phyloP scores from a whole-genome alignment of 2,113 vertebrate species.

The Corythornis cristatus region DNA sequence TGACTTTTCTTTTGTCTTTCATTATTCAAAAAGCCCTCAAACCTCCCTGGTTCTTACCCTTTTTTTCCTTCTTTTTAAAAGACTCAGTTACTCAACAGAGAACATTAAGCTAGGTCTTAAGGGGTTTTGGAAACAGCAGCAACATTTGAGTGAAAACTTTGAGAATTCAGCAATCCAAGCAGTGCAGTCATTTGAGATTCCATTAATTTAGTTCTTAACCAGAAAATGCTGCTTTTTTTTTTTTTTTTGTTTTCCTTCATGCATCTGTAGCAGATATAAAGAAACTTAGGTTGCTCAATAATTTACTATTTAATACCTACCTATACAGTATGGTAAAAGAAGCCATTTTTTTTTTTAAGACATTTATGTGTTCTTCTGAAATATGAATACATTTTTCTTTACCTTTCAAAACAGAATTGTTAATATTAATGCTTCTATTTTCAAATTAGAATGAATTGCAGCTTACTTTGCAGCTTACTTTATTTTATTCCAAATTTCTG shows the following conservation, averaged over 20 bases:
- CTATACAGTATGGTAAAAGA: constrained; percentile 10
- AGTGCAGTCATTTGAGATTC: neutral
- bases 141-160: constrained; percentile 18
- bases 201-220: constrained; percentile 38
- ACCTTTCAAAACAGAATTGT: neutral
- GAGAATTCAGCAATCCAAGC: neutral
- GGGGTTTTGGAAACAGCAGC: constrained; percentile 17
- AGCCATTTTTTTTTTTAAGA: neutral
- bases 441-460: neutral
- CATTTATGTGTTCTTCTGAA: neutral
- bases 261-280: constrained; percentile 5
- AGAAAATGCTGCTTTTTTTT: constrained; percentile 19
- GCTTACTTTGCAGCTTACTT: neutral
- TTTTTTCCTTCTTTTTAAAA: neutral
- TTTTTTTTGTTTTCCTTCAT: constrained; percentile 41
- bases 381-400: neutral
- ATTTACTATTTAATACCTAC: constrained; percentile 23
- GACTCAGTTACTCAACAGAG: neutral
- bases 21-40: neutral
- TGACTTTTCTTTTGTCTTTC: neutral
- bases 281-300: constrained; percentile 45
- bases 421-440: neutral
- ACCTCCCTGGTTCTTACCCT: neutral
- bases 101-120: constrained; percentile 11
- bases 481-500: neutral